Evolutionary conservation across 2,888 invertebrate genomes (phyloP), one percentile per base, ranked within the genome.

Genomic region (Drosophila sordidula): DNA sequence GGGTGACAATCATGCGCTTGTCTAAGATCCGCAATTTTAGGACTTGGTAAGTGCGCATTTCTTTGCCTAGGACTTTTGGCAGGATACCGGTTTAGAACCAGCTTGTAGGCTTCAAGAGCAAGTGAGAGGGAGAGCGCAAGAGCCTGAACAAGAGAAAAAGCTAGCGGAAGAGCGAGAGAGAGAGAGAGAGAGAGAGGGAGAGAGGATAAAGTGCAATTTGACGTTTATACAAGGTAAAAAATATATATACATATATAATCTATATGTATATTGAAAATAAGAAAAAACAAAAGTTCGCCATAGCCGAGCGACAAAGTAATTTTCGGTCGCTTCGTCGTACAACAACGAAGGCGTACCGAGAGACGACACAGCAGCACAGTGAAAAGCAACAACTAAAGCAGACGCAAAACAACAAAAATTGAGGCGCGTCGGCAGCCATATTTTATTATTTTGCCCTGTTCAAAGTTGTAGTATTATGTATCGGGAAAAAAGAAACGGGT

Each of bases 31-130:
- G 44, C 59, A 50, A 22, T 22, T 68, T 56, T 55, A 54, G 59
- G 67, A 49, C 41, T 49, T 58, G 3, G 8, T 41, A 50, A 50
- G 12, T 38, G 29, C 12, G 36, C 14, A 16, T 6, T 49, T 46
- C 45, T 51, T 57, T 54, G 44, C 58, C 72, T 68, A 78, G 64
- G 75, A 70, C 63, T 55, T 75, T 70, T 52, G 61, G 11, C 72
- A 82, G 82, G 85, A 85, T 83, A 83, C 83, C 83, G 83, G 83
- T 83, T 88, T 88, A 26, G 26, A 34, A 50, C 16, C 41, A 52
- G 38, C 38, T 52, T 44, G 34, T 39, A 51, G 42, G 49, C 56
- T 41, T 51, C 16, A 45, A 12, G 56, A 39, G 55, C 41, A 49
- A 22, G n/a, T 6, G 11, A 8, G 29, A 11, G 38, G 12, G n/a